phyloP scores from a whole-genome alignment of 2,888 invertebrate genomes.

The Drosophila emarginata region DNA sequence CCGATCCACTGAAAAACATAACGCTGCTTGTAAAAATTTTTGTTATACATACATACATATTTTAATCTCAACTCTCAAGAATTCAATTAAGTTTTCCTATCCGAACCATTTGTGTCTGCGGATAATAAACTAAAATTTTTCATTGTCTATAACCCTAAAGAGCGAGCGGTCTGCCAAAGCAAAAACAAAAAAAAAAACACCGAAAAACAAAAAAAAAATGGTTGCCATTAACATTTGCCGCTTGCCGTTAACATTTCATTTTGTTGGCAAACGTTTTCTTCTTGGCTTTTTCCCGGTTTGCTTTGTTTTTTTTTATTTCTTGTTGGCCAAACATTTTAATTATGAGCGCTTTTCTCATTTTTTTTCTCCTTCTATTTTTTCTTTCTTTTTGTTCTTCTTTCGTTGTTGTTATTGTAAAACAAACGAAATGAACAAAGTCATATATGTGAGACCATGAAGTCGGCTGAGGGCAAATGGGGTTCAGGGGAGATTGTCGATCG shows the following conservation, averaged over 20 bases:
- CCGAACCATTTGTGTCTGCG: conserved; percentile 18
- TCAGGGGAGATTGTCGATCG: conserved; percentile 26
- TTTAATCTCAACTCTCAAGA: conserved; percentile 1
- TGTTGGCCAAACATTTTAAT: conserved; percentile 67
- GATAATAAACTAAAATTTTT: conserved; percentile 37
- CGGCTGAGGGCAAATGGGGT: neutral
- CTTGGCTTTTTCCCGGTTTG: neutral
- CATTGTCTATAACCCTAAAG: conserved; percentile 16
- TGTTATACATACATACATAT: neutral
- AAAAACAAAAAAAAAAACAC: conserved; percentile 1
- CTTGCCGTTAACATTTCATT: conserved; percentile 61
- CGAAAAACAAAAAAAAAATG: conserved; percentile 40
- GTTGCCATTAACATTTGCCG: conserved; percentile 51
- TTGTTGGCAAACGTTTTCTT: conserved; percentile 53
- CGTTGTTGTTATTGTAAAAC: conserved; percentile 51
- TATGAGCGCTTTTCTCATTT: conserved; percentile 49
- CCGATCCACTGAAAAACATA: too few relatives aligned
- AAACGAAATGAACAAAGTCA: conserved; percentile 64
- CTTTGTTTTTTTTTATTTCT: conserved; percentile 16
- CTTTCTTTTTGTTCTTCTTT: neutral
- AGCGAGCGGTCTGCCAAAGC: neutral
- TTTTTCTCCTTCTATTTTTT: neutral
- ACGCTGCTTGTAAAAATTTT: neutral
- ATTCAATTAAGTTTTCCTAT: conserved; percentile 3
- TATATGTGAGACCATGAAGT: conserved; percentile 14